A percentile compares a stretch with the other conserved stretches of the same genome.
Conservation (phyloP, 1,140 invertebrate genomes). For the Geopemphigus sp. region DNA sequence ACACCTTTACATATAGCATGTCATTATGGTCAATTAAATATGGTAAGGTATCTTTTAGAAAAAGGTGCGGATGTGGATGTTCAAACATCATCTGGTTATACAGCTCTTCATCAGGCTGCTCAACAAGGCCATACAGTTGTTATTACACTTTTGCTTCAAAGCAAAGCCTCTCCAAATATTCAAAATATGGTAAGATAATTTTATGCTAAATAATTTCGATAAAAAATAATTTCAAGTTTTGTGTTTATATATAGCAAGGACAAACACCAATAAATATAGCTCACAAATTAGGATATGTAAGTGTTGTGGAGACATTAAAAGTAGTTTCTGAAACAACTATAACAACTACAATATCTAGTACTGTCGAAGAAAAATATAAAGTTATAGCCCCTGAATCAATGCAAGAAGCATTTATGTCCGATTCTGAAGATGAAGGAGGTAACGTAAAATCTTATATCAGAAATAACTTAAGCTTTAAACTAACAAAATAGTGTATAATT, state of each 20-base stretch:
- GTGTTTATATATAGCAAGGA: constrained; percentile 70
- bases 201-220: background rate
- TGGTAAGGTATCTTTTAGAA: constrained; percentile 88
- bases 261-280: constrained; percentile 96
- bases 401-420: constrained; percentile 98
- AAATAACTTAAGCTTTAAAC: constrained; percentile 14
- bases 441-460: constrained; percentile 56
- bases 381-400: constrained; percentile 96
- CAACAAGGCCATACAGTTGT: constrained; percentile 97
- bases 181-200: constrained; percentile 79
- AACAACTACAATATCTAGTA: constrained; percentile 66
- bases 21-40: constrained; percentile 94
- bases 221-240: background rate
- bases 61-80: constrained; percentile 72
- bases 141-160: constrained; percentile 89
- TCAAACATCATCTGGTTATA: constrained; percentile 83
- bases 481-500: constrained; percentile 35
- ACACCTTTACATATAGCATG: constrained; percentile 95
- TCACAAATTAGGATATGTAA: constrained; percentile 94
- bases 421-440: constrained; percentile 96
- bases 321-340: constrained; percentile 90
- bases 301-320: constrained; percentile 94
- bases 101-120: constrained; percentile 95
- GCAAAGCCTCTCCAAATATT: constrained; percentile 92
- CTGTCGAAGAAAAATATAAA: constrained; percentile 89